A percentile compares a stretch with the other conserved stretches of the same genome.
These are phyloP conservation scores for Norana najaformis DNA, from an alignment of 2,888 invertebrate genomes.

Conservation along the genomic window DNA sequence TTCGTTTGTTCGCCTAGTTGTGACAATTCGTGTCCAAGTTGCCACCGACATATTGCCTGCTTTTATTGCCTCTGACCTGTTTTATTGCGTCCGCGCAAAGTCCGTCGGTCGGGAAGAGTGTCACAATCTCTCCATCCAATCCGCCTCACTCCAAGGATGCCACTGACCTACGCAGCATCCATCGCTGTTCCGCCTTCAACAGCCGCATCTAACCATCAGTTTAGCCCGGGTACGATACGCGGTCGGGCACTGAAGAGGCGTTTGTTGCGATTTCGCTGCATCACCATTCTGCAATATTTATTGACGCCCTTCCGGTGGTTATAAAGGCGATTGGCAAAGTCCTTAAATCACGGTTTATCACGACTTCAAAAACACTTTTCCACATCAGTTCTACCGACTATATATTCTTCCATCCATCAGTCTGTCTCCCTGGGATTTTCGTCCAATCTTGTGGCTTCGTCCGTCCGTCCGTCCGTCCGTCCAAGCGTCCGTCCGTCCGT, in stretches of 20 bases:
- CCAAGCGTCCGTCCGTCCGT: too few relatives aligned
- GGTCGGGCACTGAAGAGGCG: background rate
- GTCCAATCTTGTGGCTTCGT: background rate
- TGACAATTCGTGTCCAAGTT: constrained; percentile 13
- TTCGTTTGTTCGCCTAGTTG: background rate
- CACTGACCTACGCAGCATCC: background rate
- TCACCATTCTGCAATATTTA: background rate
- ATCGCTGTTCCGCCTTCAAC: background rate
- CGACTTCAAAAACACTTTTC: too few relatives aligned
- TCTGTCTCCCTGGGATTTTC: background rate
- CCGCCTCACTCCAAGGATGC: background rate
- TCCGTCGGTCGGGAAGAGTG: background rate
- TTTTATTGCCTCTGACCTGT: background rate
- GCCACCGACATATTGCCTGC: background rate
- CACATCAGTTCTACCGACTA: too few relatives aligned
- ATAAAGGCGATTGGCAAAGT: too few relatives aligned
- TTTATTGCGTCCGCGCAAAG: background rate
- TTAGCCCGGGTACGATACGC: background rate
- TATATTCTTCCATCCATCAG: background rate
- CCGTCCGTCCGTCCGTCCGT: background rate
- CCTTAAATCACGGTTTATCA: constrained; percentile 3
- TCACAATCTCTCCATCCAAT: too few relatives aligned
- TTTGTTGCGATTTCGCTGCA: background rate
- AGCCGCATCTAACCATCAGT: background rate
- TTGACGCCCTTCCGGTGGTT: too few relatives aligned